Percentiles rank a stretch among this genome's conserved stretches.
These are phyloP conservation scores for Thripadectes ignobilis DNA, from an alignment of 2,797 vertebrate species.

Conservation along the genomic window DNA sequence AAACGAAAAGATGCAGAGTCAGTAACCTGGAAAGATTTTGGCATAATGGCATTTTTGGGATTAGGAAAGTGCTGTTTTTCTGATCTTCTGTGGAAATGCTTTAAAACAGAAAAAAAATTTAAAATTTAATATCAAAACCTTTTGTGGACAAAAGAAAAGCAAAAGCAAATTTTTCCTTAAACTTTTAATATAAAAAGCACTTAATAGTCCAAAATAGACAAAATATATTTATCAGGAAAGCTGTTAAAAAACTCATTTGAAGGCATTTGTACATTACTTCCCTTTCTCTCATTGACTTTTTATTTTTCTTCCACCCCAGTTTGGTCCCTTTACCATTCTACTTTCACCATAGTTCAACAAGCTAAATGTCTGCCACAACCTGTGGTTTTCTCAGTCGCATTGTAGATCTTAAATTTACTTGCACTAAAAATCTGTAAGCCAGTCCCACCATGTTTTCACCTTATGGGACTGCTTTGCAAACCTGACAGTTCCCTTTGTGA, in stretches of 20 bases:
- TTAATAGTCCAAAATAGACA: neutral
- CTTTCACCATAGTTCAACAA: neutral
- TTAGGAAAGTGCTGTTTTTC: neutral
- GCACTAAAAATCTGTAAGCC: neutral
- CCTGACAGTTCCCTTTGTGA: neutral
- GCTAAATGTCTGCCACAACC: neutral
- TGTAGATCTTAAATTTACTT: neutral
- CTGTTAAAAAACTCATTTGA: neutral
- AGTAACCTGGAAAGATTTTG: neutral
- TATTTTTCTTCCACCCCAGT: neutral
- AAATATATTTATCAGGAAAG: neutral
- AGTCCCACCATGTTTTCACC: neutral
- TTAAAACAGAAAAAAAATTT: neutral
- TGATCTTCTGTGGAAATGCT: neutral
- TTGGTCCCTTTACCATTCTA: neutral
- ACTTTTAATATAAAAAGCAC: neutral
- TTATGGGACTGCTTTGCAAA: neutral
- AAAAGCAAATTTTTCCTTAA: neutral
- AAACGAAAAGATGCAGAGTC: neutral
- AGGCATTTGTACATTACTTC: constrained; percentile 4
- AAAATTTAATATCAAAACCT: neutral
- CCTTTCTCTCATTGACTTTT: neutral
- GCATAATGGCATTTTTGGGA: neutral
- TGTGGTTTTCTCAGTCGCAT: neutral
- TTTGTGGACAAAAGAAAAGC: neutral